These are phyloP conservation scores for Uloborus diversus DNA, from an alignment of 1,140 invertebrate genomes.

Conservation along the genomic window DNA sequence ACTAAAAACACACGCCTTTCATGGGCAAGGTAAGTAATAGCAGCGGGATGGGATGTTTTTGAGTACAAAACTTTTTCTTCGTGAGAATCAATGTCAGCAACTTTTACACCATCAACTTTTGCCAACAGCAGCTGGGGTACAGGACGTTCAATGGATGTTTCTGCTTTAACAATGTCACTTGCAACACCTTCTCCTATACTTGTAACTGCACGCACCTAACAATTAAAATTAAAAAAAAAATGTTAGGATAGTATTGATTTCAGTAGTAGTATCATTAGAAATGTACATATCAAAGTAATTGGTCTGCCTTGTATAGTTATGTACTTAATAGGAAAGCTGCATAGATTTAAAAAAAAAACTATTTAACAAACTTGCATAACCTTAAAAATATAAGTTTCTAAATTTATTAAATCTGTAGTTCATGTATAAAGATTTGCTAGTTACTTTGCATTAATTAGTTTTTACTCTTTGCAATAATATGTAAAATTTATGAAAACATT, in stretches of 20 bases:
- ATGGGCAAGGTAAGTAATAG: conserved; percentile 65
- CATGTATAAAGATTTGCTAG: too few relatives aligned
- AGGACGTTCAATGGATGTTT: conserved; percentile 74
- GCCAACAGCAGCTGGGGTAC: conserved; percentile 81
- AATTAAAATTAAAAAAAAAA: background rate
- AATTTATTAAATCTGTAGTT: too few relatives aligned
- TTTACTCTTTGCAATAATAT: too few relatives aligned
- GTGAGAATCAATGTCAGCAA: conserved; percentile 75
- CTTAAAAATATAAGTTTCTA: too few relatives aligned
- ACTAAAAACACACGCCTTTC: conserved; percentile 85
- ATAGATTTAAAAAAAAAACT: too few relatives aligned
- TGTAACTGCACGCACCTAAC: conserved; percentile 78
- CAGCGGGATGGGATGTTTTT: conserved; percentile 61
- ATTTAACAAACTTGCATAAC: too few relatives aligned
- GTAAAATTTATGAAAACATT: too few relatives aligned
- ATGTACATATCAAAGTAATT: too few relatives aligned
- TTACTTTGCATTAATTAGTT: too few relatives aligned
- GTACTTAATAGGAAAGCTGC: too few relatives aligned
- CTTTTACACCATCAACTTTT: conserved; percentile 74
- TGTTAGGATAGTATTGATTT: background rate
- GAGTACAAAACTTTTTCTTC: conserved; percentile 66
- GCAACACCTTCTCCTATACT: conserved; percentile 76
- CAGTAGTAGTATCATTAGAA: background rate
- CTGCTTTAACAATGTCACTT: conserved; percentile 72
- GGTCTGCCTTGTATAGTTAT: too few relatives aligned